Conservation (phyloP, 2,113 vertebrate genomes). For the Heloderma charlesbogerti region DNA sequence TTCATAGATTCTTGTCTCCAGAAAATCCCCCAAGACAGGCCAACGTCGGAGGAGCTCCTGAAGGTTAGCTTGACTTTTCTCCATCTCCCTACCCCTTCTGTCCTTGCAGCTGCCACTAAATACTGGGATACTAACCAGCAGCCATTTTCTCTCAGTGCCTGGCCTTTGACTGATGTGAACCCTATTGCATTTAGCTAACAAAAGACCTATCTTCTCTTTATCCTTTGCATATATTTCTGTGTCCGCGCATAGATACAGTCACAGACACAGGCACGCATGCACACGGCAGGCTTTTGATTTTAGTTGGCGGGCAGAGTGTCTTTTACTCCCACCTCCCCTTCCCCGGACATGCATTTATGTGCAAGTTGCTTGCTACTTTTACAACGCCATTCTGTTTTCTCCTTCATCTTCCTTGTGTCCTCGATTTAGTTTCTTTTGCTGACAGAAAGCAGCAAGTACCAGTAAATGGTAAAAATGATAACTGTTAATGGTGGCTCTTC, state of each 20-base stretch:
- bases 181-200: slow-evolving; percentile 22
- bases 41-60: slow-evolving; percentile 97
- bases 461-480: slow-evolving; percentile 26
- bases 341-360: slow-evolving; percentile 3
- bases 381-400: slow-evolving; percentile 25
- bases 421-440: slow-evolving; percentile 38
- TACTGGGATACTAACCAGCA: neutral
- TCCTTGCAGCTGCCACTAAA: neutral
- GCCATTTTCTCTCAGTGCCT: neutral
- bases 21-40: slow-evolving; percentile 98
- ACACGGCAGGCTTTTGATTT: no score
- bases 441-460: slow-evolving; percentile 21
- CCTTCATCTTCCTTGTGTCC: neutral
- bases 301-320: neutral
- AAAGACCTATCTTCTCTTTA: slow-evolving; percentile 37
- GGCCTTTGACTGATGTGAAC: neutral
- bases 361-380: slow-evolving; percentile 3
- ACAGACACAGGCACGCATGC: neutral
- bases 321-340: neutral
- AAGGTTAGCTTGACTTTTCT: slow-evolving; percentile 83
- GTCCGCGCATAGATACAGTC: neutral
- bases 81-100: neutral
- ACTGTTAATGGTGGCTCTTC: neutral
- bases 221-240: neutral
- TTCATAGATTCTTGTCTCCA: slow-evolving; percentile 99